These are phyloP conservation scores for Diaphora mendica DNA, from an alignment of 2,888 invertebrate species.

Conservation along the genomic window DNA sequence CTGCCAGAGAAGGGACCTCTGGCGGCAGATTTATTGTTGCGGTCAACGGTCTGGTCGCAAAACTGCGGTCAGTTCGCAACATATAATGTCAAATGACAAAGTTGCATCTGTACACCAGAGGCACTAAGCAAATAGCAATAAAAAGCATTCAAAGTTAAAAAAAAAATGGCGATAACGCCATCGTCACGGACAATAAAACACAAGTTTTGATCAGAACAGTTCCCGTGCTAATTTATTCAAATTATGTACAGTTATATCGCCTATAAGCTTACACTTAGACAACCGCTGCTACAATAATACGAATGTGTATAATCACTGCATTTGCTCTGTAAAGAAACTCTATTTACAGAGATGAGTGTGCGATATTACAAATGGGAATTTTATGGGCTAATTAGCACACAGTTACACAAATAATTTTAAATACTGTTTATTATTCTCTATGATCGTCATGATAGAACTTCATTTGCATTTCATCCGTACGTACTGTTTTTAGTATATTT, in stretches of 20 bases:
- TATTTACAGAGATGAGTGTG: conserved; percentile 78
- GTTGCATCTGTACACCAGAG: not conserved
- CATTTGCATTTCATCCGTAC: not conserved
- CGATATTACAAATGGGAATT: conserved; percentile 28
- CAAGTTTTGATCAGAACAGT: conserved; percentile 71
- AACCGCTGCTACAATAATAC: conserved; percentile 53
- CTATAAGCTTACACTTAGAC: conserved; percentile 65
- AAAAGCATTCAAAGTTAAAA: not conserved
- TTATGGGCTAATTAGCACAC: conserved; percentile 19
- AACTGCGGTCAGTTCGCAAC: too few species aligned
- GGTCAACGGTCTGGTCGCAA: too few species aligned
- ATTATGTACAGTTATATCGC: conserved; percentile 74
- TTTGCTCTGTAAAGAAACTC: conserved; percentile 68
- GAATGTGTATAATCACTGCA: conserved; percentile 64
- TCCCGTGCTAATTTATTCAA: conserved; percentile 78
- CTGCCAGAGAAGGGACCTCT: too few species aligned
- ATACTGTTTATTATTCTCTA: not conserved
- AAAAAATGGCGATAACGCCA: too few species aligned
- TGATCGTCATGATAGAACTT: not conserved
- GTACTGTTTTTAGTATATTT: not conserved
- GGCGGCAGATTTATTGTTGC: too few species aligned
- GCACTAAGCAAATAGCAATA: not conserved
- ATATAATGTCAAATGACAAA: not conserved
- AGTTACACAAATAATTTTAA: conserved; percentile 5
- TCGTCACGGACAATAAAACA: conserved; percentile 56